A percentile compares a stretch with the other conserved stretches of the same genome.
These are phyloP conservation scores for Torymus tubicola DNA, from an alignment of 2,888 invertebrate genomes.

Conservation along the genomic window DNA sequence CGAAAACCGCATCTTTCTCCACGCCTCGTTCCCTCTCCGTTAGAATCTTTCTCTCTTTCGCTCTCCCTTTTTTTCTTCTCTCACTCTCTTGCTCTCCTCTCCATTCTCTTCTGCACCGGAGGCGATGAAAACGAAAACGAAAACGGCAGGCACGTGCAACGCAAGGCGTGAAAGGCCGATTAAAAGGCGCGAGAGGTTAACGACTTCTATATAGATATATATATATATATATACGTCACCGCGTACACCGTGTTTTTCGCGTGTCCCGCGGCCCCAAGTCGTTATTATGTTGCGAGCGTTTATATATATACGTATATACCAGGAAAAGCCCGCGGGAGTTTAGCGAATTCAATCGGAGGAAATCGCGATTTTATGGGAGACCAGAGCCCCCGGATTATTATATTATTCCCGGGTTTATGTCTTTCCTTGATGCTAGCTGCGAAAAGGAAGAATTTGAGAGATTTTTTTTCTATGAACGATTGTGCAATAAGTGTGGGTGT, in stretches of 20 bases:
- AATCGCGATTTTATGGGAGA: slow-evolving; percentile 36
- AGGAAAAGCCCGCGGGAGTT: slow-evolving; percentile 3
- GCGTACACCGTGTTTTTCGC: neutral
- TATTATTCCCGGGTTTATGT: too few species aligned
- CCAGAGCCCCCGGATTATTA: too few species aligned
- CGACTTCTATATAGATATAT: slow-evolving; percentile 5
- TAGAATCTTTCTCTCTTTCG: neutral
- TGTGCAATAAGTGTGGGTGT: too few species aligned
- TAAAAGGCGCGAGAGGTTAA: slow-evolving; percentile 28
- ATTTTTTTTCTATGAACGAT: too few species aligned
- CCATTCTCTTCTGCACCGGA: neutral
- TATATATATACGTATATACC: slow-evolving; percentile 1
- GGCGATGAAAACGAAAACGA: slow-evolving; percentile 22
- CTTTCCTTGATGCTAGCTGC: too few species aligned
- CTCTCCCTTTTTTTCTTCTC: neutral
- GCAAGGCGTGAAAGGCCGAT: slow-evolving; percentile 40
- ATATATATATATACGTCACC: neutral
- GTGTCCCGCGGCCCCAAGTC: too few species aligned
- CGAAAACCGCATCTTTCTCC: neutral
- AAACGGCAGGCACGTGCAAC: neutral
- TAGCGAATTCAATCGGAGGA: slow-evolving; percentile 1
- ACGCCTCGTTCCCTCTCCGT: neutral
- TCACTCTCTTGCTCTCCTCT: too few species aligned
- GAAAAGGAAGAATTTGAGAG: too few species aligned
- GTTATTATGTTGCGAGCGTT: too few species aligned